Base-by-base conservation (phyloP, 2,113 vertebrate species). In the Serilophus lunatus region DNA sequence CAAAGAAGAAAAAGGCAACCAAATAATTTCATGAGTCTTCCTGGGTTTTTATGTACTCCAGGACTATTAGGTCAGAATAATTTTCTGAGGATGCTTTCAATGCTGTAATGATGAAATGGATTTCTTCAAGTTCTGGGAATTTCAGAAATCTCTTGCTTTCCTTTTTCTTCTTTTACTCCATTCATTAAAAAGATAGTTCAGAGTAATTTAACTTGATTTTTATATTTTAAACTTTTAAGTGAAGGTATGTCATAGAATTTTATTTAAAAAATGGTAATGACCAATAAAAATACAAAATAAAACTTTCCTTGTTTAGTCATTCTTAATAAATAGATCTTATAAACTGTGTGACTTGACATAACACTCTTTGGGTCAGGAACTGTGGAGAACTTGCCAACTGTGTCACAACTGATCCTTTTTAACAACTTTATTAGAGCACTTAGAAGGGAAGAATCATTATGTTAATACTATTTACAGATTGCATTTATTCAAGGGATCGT, bases 261-360 rank as follows among this genome's bases (percentile, higher is more conserved):
- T 78, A 35, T 59, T 50, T 35, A n/a, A 45, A 68, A 86, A 84
- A 80, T 20, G 0, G 0, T 35, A 66, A 71, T 64, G 4, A 1
- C 16, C 5, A 33, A 70, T 24, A 44, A 63, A 33, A 77, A 65
- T 6, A 6, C 5, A 56, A 90, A 92, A 50, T 9, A 57, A 16
- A 64, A 28, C 5, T 40, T 80, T 26, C 50, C 7, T 56, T 42
- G 2, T 42, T 56, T 85, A 89, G 14, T 57, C 9, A 10, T 47
- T 84, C 19, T 56, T 82, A 68, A 53, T 54, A 45, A 81, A 84
- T n/a, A 45, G 13, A 59, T 82, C 13, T 44, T 59, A 35, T 24
- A 61, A 83, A 81, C 2, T 22, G 1, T 16, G 18, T 75, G 45
- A 24, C 22, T 80, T 0, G 0, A 49, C 38, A 49, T 71, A 59